Percentiles rank a stretch among this genome's conserved stretches.
Conservation (phyloP, 37 sponge, comb jelly and placozoan genomes). For the Ephydatia muelleri region DNA sequence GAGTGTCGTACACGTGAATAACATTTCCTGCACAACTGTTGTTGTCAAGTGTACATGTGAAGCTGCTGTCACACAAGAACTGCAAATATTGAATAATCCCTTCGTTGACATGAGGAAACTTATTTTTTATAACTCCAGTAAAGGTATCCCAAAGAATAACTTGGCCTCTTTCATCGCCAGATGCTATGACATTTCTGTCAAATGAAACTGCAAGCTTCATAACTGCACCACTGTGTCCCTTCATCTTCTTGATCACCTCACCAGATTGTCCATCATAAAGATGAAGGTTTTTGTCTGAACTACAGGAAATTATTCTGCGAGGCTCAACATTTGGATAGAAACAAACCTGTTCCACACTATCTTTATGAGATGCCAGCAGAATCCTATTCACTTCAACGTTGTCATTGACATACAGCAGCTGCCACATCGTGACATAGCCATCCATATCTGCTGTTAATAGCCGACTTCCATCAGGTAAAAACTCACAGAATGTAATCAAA, state of each 20-base stretch:
- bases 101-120: too few species aligned
- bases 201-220: conserved; percentile 12
- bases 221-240: conserved; percentile 9
- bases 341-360: conserved; percentile 4
- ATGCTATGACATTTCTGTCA: conserved; percentile 9
- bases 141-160: conserved; percentile 39
- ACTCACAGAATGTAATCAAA: conserved; percentile 17
- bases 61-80: too few species aligned
- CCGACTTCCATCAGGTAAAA: conserved; percentile 10
- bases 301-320: conserved; percentile 16
- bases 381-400: conserved; percentile 9
- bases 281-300: conserved; percentile 13
- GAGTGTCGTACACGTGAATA: too few species aligned
- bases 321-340: background rate
- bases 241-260: conserved; percentile 14
- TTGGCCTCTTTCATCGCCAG: conserved; percentile 28
- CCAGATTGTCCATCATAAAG: conserved; percentile 25
- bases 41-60: too few species aligned
- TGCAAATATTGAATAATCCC: too few species aligned
- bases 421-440: conserved; percentile 28
- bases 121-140: conserved; percentile 19
- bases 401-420: background rate
- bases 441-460: conserved; percentile 45
- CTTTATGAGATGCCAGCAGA: background rate
- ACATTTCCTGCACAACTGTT: too few species aligned